These are phyloP conservation scores for Probosciger aterrimus DNA, from an alignment of 2,113 vertebrate genomes.

Conservation along the genomic window DNA sequence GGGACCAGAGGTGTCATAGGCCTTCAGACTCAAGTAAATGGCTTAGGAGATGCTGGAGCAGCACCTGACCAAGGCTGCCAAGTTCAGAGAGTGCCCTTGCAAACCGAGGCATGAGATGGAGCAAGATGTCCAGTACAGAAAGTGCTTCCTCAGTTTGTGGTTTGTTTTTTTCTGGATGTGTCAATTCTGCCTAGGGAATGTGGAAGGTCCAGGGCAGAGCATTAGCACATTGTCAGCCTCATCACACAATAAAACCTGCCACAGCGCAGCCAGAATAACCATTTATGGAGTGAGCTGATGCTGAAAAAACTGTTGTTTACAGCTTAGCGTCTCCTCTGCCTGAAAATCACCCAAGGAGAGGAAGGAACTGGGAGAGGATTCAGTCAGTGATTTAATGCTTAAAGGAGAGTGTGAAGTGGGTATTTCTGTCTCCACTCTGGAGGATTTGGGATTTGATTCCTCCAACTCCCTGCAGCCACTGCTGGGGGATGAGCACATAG, in stretches of 20 bases:
- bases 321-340: background rate
- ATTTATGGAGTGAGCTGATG: background rate
- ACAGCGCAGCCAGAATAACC: background rate
- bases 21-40: background rate
- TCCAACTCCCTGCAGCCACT: background rate
- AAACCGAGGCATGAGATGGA: background rate
- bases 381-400: background rate
- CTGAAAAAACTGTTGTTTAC: slow-evolving; percentile 36
- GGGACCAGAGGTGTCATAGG: background rate
- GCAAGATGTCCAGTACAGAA: background rate
- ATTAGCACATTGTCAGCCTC: background rate
- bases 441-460: background rate
- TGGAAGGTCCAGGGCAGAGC: slow-evolving; percentile 13
- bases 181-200: background rate
- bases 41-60: background rate
- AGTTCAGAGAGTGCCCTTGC: background rate
- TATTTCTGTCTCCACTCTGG: background rate
- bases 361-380: slow-evolving; percentile 12
- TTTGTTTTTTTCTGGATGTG: background rate
- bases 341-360: slow-evolving; percentile 33
- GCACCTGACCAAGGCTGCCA: background rate
- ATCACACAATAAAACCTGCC: slow-evolving; percentile 31
- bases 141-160: background rate
- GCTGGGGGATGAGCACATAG: background rate
- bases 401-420: background rate